phyloP scores from a whole-genome alignment of 1,140 invertebrate genomes.

The Battus philenor region DNA sequence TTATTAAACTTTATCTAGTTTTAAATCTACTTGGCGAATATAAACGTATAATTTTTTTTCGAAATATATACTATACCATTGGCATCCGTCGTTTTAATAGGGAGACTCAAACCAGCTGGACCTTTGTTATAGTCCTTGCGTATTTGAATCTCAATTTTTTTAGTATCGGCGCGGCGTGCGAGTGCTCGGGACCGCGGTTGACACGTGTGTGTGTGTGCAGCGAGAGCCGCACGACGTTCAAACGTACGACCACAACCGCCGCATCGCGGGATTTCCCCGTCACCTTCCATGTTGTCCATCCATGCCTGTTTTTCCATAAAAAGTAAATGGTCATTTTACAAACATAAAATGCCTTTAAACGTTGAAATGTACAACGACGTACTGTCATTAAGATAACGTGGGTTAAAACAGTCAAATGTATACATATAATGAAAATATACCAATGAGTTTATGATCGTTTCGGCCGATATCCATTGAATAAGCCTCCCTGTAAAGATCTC shows the following conservation, averaged over 20 bases:
- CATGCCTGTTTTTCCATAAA: slow-evolving; percentile 61
- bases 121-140: slow-evolving; percentile 61
- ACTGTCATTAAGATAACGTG: too few species aligned
- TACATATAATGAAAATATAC: too few species aligned
- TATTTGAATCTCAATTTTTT: slow-evolving; percentile 58
- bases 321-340: neutral
- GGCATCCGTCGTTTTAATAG: slow-evolving; percentile 20
- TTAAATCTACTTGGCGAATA: too few species aligned
- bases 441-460: too few species aligned
- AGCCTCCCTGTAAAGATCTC: too few species aligned
- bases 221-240: slow-evolving; percentile 80
- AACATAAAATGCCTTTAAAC: too few species aligned
- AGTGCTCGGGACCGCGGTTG: slow-evolving; percentile 46
- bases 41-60: too few species aligned
- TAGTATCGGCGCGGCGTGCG: slow-evolving; percentile 29
- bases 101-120: slow-evolving; percentile 14
- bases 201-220: slow-evolving; percentile 80
- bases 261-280: slow-evolving; percentile 77
- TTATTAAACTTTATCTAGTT: slow-evolving; percentile 15
- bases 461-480: too few species aligned
- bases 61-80: too few species aligned
- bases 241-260: slow-evolving; percentile 82
- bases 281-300: slow-evolving; percentile 78
- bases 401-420: too few species aligned
- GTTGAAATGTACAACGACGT: too few species aligned